These are phyloP conservation scores for Euborellia annulipes DNA, from an alignment of 1,140 invertebrate species.

Conservation along the genomic window DNA sequence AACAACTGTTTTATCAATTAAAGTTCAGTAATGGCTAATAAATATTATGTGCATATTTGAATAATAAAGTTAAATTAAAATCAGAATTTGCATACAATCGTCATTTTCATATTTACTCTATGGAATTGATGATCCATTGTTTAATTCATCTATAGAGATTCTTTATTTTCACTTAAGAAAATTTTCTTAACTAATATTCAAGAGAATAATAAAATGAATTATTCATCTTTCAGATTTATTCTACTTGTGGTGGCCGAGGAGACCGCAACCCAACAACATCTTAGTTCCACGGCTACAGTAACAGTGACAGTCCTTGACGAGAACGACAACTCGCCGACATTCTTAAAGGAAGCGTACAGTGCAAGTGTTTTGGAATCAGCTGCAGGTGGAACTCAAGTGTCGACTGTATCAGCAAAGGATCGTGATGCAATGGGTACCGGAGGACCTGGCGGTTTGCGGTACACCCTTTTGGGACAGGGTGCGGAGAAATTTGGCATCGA, in stretches of 20 bases:
- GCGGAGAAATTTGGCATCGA: conserved; percentile 38
- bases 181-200: too few species aligned
- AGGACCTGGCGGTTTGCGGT: conserved; percentile 66
- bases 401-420: conserved; percentile 64
- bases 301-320: conserved; percentile 67
- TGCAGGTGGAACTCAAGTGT: conserved; percentile 47
- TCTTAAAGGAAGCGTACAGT: conserved; percentile 56
- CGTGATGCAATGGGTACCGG: conserved; percentile 58
- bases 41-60: too few species aligned
- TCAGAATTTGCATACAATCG: too few species aligned
- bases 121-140: too few species aligned
- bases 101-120: too few species aligned
- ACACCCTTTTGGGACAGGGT: conserved; percentile 68
- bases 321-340: conserved; percentile 80
- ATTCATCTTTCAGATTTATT: conserved; percentile 1
- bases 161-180: too few species aligned
- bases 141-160: too few species aligned
- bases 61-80: too few species aligned
- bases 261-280: conserved; percentile 49
- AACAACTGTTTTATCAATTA: too few species aligned
- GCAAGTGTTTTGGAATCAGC: conserved; percentile 57
- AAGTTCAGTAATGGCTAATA: too few species aligned
- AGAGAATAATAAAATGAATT: too few species aligned
- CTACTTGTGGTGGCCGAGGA: conserved; percentile 66
- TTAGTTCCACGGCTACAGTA: conserved; percentile 68